Conservation (phyloP, 2,113 vertebrate species). For the human region DNA sequence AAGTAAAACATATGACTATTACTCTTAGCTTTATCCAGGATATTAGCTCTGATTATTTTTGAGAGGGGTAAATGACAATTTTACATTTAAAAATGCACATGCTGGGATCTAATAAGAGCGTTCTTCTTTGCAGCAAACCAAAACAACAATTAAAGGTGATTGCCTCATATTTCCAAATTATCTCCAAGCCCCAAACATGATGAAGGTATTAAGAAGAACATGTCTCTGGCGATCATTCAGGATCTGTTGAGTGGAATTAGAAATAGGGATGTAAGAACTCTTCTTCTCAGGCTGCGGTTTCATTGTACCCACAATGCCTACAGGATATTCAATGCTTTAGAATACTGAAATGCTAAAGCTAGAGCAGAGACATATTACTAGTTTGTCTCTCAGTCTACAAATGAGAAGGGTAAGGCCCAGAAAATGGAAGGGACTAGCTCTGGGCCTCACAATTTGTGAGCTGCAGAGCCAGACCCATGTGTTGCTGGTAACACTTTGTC, state of each 20-base stretch:
- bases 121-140: neutral
- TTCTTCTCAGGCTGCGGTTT: neutral
- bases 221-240: neutral
- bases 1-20: neutral
- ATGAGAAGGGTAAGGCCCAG: neutral
- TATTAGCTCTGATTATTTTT: neutral
- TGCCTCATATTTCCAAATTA: constrained; percentile 9
- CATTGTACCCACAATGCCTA: neutral
- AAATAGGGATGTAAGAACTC: neutral
- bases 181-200: neutral
- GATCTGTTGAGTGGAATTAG: neutral
- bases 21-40: neutral
- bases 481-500: neutral
- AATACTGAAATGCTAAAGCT: neutral
- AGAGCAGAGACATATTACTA: neutral
- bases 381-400: neutral
- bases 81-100: neutral
- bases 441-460: neutral
- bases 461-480: neutral
- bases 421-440: neutral
- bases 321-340: neutral
- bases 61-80: neutral
- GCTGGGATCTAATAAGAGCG: neutral
- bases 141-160: neutral
- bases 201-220: neutral